Conservation (phyloP, 2,113 vertebrate species). For the Ailuropoda melanoleuca region DNA sequence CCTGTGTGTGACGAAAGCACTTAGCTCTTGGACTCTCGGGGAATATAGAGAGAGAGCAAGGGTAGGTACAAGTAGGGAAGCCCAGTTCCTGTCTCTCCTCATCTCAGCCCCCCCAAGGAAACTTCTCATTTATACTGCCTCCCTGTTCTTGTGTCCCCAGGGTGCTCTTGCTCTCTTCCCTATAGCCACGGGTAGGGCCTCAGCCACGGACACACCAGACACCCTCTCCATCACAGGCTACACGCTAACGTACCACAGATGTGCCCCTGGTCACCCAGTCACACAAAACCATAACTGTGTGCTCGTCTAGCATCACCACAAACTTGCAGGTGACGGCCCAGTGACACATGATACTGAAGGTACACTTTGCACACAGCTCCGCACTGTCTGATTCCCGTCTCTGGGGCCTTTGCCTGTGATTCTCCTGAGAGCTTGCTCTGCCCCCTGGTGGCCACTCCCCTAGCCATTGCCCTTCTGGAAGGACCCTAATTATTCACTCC, state of each 20-base stretch:
- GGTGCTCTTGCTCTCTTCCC: neutral
- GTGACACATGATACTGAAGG: neutral
- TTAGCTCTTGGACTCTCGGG: neutral
- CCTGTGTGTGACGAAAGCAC: neutral
- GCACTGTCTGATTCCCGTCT: neutral
- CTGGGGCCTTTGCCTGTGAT: neutral
- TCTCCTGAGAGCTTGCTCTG: slow-evolving; percentile 71
- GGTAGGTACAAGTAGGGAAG: neutral
- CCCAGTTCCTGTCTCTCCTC: neutral
- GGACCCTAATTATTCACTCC: neutral
- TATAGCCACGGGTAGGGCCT: neutral
- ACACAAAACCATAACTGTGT: neutral
- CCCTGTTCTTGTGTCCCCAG: neutral
- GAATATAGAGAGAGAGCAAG: neutral
- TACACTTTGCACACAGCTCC: neutral
- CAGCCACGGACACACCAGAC: neutral
- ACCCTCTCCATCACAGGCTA: neutral
- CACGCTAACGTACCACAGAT: neutral
- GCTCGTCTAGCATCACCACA: neutral
- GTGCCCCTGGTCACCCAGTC: neutral
- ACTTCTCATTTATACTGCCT: neutral
- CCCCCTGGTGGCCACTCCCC: slow-evolving; percentile 75
- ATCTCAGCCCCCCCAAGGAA: neutral
- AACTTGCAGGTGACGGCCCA: fast-evolving
- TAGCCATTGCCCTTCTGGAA: slow-evolving; percentile 14